Percentiles rank a stretch among this genome's conserved stretches.
Evolutionary conservation across 2,797 vertebrate species (phyloP).

Genomic region (Xenopus petersii): DNA sequence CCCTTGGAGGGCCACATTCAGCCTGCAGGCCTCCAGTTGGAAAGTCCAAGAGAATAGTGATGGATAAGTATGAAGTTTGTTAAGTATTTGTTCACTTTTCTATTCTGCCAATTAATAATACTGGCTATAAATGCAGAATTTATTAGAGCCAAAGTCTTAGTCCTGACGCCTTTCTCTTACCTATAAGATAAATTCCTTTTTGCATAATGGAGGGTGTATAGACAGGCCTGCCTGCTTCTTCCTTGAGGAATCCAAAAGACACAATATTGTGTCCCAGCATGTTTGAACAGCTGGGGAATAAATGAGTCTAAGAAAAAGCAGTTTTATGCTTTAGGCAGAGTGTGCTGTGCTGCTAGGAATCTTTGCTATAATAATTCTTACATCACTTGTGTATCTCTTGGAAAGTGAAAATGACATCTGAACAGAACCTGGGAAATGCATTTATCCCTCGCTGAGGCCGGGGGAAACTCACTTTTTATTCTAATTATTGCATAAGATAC

Average conservation of each 20-base stretch:
- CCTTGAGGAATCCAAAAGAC: conserved; percentile 20
- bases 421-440: not conserved
- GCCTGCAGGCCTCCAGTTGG: no score
- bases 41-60: no score
- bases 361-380: conserved; percentile 31
- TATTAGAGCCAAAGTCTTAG: no score
- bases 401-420: not conserved
- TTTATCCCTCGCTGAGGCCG: not conserved
- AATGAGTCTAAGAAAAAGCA: conserved; percentile 29
- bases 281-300: conserved; percentile 52
- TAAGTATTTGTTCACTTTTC: no score
- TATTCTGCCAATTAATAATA: no score
- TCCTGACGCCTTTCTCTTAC: not conserved
- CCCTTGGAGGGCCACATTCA: no score
- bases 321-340: conserved; percentile 39
- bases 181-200: not conserved
- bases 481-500: not conserved
- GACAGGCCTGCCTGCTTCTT: conserved; percentile 9
- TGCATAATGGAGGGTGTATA: conserved; percentile 14
- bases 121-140: no score
- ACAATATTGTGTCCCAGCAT: conserved; percentile 24
- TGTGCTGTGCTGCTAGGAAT: conserved; percentile 14
- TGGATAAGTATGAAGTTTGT: no score
- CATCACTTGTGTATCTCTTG: conserved; percentile 31
- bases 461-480: not conserved